Evolutionary conservation across 2,113 vertebrate genomes (phyloP).

Genomic region (Pseudopodoces humilis): DNA sequence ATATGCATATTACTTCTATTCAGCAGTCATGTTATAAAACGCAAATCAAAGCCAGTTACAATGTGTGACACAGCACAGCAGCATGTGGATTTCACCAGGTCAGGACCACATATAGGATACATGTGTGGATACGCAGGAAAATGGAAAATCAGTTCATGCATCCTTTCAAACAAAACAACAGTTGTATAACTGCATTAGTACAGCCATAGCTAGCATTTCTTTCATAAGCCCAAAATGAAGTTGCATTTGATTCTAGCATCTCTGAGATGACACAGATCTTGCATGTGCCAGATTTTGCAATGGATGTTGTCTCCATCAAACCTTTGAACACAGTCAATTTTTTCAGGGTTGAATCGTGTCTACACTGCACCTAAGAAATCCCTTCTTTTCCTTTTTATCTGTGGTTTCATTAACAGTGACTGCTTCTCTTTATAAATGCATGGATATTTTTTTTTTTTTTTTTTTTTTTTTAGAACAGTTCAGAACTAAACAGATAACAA

Average conservation of each 20-base stretch:
- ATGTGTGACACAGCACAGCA: not conserved
- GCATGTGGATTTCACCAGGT: not conserved
- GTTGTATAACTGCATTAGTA: too few relatives aligned
- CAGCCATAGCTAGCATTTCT: not conserved
- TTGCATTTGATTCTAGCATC: not conserved
- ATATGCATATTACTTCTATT: not conserved
- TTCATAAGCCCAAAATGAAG: not conserved
- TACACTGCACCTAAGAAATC: not conserved
- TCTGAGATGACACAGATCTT: not conserved
- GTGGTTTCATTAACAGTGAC: not conserved
- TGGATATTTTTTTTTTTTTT: too few relatives aligned
- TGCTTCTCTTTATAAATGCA: not conserved
- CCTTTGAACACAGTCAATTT: not conserved
- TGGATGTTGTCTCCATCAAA: not conserved
- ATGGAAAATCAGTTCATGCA: not conserved
- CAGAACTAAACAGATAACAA: not conserved
- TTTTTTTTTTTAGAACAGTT: not conserved
- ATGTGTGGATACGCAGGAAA: not conserved
- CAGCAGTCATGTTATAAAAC: not conserved
- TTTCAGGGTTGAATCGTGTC: not conserved
- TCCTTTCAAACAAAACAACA: not conserved
- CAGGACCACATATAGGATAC: not conserved
- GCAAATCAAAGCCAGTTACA: not conserved
- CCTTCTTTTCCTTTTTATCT: not conserved
- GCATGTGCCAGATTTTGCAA: not conserved